Base-by-base conservation (phyloP, 1,140 invertebrate species). In the Helicorthomorpha holstii region DNA sequence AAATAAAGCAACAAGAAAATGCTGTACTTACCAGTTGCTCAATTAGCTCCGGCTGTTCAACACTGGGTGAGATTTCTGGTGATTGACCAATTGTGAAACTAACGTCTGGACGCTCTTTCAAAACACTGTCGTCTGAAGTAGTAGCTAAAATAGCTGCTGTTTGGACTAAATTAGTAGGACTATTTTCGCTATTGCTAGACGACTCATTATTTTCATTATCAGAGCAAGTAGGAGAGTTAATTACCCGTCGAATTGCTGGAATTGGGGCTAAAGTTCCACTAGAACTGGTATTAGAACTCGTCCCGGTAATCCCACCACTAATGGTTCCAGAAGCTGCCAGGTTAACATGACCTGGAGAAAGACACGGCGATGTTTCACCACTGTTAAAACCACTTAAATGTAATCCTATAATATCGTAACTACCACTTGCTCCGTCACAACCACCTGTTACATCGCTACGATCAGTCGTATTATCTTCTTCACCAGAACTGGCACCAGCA, bases 191-290 rank as follows among this genome's bases (percentile, higher is more conserved):
- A 55, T 63, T 67, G 54, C 64, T 68, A 1, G 68, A 68, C 12
- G 67, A 70, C 56, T 71, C 69, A 56, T 64, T 69, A 57, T 66
- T 69, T 56, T 71, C 69, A 53, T 71, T 71, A 55, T 71, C 69
- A 2, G 69, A 70, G n/a, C n/a, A n/a, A n/a, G n/a, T n/a, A 7
- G 29, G 29, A 7, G 29, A 4, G 67, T 63, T 25, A 55, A 66
- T 61, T 34, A 63, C 50, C 29, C 63, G 57, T 46, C 50, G 51
- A 26, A 57, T 54, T 45, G 49, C 52, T 10, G 54, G 53, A 12
- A 51, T 27, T 16, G 52, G 52, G 12, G 48, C 49, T 4, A 2
- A 54, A 27, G 26, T 54, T 22, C 27, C 16, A 24, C 25, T 3
- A 23, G 46, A 12, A n/a, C 7, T 7, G 12, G 21, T 24, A 34